Base-by-base conservation (phyloP, 2,113 vertebrate species). In the Rhinopithecus roxellana region DNA sequence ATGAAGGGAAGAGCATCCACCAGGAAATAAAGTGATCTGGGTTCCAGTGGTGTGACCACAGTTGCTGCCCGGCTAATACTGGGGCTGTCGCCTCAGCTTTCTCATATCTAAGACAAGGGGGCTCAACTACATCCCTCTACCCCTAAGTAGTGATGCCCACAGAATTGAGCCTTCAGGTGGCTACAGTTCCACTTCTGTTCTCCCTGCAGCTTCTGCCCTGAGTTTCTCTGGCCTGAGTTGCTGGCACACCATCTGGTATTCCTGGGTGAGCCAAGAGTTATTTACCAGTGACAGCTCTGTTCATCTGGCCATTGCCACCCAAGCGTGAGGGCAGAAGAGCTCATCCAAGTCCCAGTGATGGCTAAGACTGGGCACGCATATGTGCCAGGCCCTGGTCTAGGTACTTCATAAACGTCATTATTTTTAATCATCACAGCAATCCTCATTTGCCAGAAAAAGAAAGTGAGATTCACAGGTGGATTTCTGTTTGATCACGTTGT, bases 211-310 rank as follows among this genome's bases (percentile, higher is more conserved):
- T 95, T 93, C 91, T 96, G 90, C 70, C 96, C 88, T 30, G 74
- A 25, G 69, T 80, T 85, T 95, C 57, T 75, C 97, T 95, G 94
- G 97, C 97, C 80, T 35, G 0, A 43, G 94, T 50, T 85, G 92
- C 90, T 97, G 97, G 93, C 94, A 88, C 52, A 27, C 98, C 98
- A 98, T 98, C 98, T 98, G 98, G 97, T 95, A 90, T 43, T 97
- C 30, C 79, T 59, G 43, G 83, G 87, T 23, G 38, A 95, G 96
- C 96, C 97, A 97, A 96, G 88, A 82, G 79, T 95, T 97, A 95
- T 96, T 97, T 97, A 94, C 97, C 89, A 97, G 86, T 48, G 92
- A 96, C 67, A 57, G 87, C 81, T 96, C 86, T 95, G 97, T 92
- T 89, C 95, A 86, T 94, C 83, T 95, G 89, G 93, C 79, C 59